Percentiles rank a stretch among this genome's conserved stretches.
These are phyloP conservation scores for Phoxinus dragarum DNA, from an alignment of 2,797 vertebrate species.

Conservation along the genomic window DNA sequence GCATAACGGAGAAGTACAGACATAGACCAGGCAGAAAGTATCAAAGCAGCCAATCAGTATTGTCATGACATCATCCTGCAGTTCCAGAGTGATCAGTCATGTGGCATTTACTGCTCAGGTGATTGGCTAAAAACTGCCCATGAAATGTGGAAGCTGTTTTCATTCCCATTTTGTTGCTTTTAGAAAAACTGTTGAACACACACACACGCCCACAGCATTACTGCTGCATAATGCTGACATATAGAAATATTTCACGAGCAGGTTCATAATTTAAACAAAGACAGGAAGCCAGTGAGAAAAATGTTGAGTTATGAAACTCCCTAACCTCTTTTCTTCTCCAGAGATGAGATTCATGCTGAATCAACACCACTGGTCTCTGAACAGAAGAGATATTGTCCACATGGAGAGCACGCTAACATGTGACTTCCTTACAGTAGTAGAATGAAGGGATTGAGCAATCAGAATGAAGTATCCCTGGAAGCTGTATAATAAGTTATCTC, in stretches of 20 bases:
- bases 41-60: neutral
- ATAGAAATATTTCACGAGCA: conserved; percentile 13
- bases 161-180: neutral
- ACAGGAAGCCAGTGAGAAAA: conserved; percentile 36
- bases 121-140: neutral
- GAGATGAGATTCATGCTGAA: conserved; percentile 46
- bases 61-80: neutral
- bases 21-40: conserved; percentile 39
- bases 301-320: conserved; percentile 57
- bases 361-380: conserved; percentile 24
- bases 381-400: conserved; percentile 39
- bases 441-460: neutral
- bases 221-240: conserved; percentile 26
- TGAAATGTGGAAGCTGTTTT: neutral
- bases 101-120: conserved; percentile 1
- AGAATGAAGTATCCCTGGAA: neutral
- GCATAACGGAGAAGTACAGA: conserved; percentile 51
- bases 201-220: neutral
- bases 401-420: conserved; percentile 41
- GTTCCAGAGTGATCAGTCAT: conserved; percentile 4
- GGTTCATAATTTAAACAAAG: conserved; percentile 54
- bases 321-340: conserved; percentile 23
- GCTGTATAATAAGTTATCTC: neutral
- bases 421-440: neutral
- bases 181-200: neutral